Percentiles rank a stretch among this genome's conserved stretches.
Conservation (phyloP, 2,797 vertebrate species). For the Argya squamiceps region DNA sequence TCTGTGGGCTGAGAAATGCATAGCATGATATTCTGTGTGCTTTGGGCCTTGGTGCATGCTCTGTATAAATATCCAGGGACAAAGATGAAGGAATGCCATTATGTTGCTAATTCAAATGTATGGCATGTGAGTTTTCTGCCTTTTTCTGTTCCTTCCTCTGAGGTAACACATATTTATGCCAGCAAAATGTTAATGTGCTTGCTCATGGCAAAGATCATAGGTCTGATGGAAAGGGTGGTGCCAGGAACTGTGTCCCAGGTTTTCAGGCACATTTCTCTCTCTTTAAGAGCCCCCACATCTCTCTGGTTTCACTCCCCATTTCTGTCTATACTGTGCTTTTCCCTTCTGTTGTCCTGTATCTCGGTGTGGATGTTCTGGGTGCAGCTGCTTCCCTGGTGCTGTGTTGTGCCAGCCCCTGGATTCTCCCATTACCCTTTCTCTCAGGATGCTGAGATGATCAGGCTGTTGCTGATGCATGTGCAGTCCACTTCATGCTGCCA, state of each 20-base stretch:
- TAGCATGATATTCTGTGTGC: not conserved
- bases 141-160: not conserved
- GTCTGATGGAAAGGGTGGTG: not conserved
- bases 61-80: not conserved
- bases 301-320: not conserved
- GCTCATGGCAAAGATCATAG: not conserved
- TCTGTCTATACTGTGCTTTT: not conserved
- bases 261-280: not conserved
- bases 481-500: not conserved
- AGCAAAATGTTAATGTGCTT: not conserved
- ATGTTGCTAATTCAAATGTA: not conserved
- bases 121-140: not conserved
- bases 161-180: not conserved
- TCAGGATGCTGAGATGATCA: not conserved
- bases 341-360: not conserved
- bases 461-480: not conserved
- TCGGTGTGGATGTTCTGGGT: not conserved
- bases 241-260: not conserved
- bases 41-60: not conserved
- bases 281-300: not conserved
- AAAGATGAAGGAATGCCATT: not conserved
- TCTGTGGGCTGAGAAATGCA: not conserved
- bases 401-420: not conserved
- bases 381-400: not conserved
- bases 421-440: not conserved